Percentiles rank a stretch among this genome's conserved stretches.
Evolutionary conservation across 1,140 invertebrate species (phyloP).

Genomic region (Drosophila ogumai): DNA sequence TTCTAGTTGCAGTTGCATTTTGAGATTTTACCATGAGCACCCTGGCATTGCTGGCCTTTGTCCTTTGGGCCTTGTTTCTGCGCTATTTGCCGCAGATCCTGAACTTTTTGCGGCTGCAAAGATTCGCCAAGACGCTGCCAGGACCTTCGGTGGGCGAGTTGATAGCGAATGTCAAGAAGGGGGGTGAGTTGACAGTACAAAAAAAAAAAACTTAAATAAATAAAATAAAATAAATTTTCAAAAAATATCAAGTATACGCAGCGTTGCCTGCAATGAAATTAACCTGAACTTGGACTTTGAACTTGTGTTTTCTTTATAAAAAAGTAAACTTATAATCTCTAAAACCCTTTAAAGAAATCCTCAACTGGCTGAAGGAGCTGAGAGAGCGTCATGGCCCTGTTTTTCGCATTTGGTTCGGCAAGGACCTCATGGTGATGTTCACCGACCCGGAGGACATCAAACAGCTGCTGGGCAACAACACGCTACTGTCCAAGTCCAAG

Average conservation of each 20-base stretch:
- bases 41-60: conserved; percentile 68
- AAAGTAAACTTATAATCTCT: too few relatives aligned
- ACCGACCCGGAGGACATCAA: conserved; percentile 75
- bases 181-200: conserved; percentile 32
- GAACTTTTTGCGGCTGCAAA: conserved; percentile 53
- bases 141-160: conserved; percentile 68
- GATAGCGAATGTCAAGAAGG: conserved; percentile 76
- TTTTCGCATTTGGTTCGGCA: conserved; percentile 82
- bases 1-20: not conserved
- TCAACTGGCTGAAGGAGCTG: conserved; percentile 63
- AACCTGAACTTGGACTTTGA: too few relatives aligned
- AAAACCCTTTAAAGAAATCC: conserved; percentile 27
- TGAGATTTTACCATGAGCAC: conserved; percentile 53
- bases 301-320: too few relatives aligned
- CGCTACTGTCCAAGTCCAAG: conserved; percentile 85
- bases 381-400: conserved; percentile 60
- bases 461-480: conserved; percentile 88
- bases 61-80: conserved; percentile 73
- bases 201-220: too few relatives aligned
- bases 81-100: conserved; percentile 65
- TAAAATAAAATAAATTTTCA: too few relatives aligned
- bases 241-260: too few relatives aligned
- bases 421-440: conserved; percentile 77
- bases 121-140: conserved; percentile 63
- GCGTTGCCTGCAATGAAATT: too few relatives aligned